Evolutionary conservation across 2,888 invertebrate genomes (phyloP).

Genomic region (Synergus laeviventris): DNA sequence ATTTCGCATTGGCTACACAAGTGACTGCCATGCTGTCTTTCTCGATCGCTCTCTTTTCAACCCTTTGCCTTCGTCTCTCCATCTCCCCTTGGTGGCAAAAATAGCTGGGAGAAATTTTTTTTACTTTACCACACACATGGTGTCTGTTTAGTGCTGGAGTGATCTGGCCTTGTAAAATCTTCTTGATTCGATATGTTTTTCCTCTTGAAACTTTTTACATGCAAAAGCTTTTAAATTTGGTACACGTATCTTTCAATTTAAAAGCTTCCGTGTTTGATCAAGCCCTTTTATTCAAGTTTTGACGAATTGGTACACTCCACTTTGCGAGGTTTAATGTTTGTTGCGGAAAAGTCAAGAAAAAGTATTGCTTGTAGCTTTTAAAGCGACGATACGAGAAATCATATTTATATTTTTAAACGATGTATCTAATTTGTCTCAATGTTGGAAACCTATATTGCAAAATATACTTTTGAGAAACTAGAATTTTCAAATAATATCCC

Average conservation of each 20-base stretch:
- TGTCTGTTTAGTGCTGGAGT: conserved; percentile 15
- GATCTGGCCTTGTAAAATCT: conserved; percentile 20
- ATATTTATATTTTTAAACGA: too few species aligned
- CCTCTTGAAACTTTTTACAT: neutral
- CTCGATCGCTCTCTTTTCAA: conserved; percentile 33
- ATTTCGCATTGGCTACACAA: conserved; percentile 59
- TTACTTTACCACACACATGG: conserved; percentile 8
- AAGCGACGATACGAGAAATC: too few species aligned
- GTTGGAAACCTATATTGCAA: too few species aligned
- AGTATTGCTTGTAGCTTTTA: too few species aligned
- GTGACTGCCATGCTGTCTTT: conserved; percentile 44
- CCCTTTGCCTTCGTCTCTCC: conserved; percentile 23
- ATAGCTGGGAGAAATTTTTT: conserved; percentile 28
- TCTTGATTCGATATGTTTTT: conserved; percentile 2
- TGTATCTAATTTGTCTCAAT: too few species aligned
- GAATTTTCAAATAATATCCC: neutral
- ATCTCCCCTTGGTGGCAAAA: conserved; percentile 18
- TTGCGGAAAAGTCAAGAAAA: too few species aligned
- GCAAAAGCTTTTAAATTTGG: neutral
- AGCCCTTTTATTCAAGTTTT: neutral
- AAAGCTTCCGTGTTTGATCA: neutral
- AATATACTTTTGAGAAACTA: too few species aligned
- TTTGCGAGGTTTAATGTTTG: neutral
- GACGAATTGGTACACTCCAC: neutral
- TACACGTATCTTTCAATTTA: neutral